A percentile compares a stretch with the other conserved stretches of the same genome.
Evolutionary conservation across 2,888 invertebrate genomes (phyloP).

Genomic region (Lepidocyrtinus sp.): DNA sequence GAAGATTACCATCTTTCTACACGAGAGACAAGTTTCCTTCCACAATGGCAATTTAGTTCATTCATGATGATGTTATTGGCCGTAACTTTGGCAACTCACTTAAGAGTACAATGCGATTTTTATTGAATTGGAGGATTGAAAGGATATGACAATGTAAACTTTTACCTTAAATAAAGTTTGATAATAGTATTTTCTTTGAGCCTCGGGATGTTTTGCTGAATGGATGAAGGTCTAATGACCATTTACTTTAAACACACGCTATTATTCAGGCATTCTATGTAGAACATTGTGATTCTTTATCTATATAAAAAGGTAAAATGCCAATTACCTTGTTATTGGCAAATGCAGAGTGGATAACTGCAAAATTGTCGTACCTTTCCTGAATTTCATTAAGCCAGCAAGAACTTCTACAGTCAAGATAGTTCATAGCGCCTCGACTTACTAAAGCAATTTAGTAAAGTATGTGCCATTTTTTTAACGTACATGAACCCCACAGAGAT

Average conservation of each 20-base stretch:
- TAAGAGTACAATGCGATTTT: not conserved
- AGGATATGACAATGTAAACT: not conserved
- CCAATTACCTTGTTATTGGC: not conserved
- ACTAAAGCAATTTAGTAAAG: too few species aligned
- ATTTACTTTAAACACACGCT: not conserved
- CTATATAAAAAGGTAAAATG: not conserved
- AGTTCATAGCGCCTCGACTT: too few species aligned
- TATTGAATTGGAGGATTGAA: not conserved
- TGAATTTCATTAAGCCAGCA: too few species aligned
- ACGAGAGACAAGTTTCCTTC: not conserved
- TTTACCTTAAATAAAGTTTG: not conserved
- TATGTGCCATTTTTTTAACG: too few species aligned
- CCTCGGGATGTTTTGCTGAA: not conserved
- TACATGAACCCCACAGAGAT: too few species aligned
- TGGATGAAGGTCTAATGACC: not conserved
- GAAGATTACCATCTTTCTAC: not conserved
- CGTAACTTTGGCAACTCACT: too few species aligned
- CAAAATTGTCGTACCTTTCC: not conserved
- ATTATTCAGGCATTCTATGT: not conserved
- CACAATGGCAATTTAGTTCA: too few species aligned
- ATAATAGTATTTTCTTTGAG: not conserved
- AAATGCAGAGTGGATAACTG: not conserved
- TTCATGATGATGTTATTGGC: too few species aligned
- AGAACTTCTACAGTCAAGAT: too few species aligned
- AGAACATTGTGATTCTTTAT: not conserved